These are phyloP conservation scores for Lacerta agilis DNA, from an alignment of 2,797 vertebrate genomes.

Conservation along the genomic window DNA sequence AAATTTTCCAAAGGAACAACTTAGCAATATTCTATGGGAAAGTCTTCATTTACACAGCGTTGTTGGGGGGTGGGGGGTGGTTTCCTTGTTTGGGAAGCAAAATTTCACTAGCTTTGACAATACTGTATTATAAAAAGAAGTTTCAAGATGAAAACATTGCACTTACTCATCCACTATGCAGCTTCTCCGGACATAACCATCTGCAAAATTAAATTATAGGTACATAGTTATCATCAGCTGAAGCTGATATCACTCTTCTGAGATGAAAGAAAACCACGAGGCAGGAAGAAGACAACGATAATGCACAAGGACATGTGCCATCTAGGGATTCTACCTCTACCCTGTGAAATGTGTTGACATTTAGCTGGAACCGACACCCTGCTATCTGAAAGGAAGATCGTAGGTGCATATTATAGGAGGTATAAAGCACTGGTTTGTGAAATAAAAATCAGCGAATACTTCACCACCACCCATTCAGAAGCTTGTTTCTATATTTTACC, in stretches of 20 bases:
- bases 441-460: not conserved
- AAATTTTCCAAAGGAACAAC: slow-evolving; percentile 27
- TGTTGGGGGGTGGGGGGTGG: too few species aligned
- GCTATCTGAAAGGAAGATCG: not conserved
- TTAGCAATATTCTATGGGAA: not conserved
- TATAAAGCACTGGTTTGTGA: not conserved
- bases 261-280: slow-evolving; percentile 10
- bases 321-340: not conserved
- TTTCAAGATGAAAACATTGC: slow-evolving; percentile 34
- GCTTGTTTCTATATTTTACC: not conserved
- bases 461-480: not conserved
- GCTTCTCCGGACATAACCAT: slow-evolving; percentile 88
- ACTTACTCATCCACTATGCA: slow-evolving; percentile 87
- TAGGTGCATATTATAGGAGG: not conserved
- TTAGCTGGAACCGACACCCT: not conserved
- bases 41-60: not conserved
- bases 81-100: not conserved
- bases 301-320: not conserved
- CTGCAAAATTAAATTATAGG: slow-evolving; percentile 77
- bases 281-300: not conserved
- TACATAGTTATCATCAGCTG: slow-evolving; percentile 28
- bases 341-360: not conserved
- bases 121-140: fast-evolving
- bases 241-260: slow-evolving; percentile 21
- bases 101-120: not conserved